phyloP scores from a whole-genome alignment of 2,113 vertebrate genomes.

The Callopanchax toddi region DNA sequence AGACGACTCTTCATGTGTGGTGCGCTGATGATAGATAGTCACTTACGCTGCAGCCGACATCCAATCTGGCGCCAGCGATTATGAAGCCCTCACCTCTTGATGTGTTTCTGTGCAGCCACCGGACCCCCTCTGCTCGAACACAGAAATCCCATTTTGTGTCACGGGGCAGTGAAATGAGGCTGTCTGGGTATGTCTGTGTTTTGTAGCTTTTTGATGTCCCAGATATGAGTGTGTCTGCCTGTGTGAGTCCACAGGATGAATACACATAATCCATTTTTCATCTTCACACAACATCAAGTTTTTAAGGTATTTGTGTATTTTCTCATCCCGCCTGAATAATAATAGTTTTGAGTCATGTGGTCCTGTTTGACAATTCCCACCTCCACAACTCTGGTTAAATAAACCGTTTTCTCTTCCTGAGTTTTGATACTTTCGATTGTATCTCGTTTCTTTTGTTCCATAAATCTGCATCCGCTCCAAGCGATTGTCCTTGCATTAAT shows the following conservation, averaged over 20 bases:
- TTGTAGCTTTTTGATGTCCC: conserved; percentile 4
- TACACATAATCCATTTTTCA: conserved; percentile 15
- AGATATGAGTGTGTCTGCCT: conserved; percentile 1
- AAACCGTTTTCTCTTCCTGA: neutral
- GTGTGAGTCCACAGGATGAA: conserved; percentile 6
- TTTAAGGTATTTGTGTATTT: conserved; percentile 2
- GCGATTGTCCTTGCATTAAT: conserved; percentile 3
- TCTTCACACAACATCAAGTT: conserved; percentile 2
- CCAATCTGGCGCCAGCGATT: conserved; percentile 76
- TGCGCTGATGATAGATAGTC: conserved; percentile 71
- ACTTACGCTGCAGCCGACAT: conserved; percentile 75
- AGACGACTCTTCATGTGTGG: conserved; percentile 58
- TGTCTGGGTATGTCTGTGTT: conserved; percentile 38
- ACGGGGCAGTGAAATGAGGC: conserved; percentile 57
- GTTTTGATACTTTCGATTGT: neutral
- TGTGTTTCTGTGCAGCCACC: conserved; percentile 57
- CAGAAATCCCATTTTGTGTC: conserved; percentile 72
- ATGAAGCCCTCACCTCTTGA: conserved; percentile 71
- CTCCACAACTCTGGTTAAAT: neutral
- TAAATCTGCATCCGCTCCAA: neutral
- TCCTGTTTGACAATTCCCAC: conserved; percentile 1
- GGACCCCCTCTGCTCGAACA: conserved; percentile 64
- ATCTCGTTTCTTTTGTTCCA: neutral
- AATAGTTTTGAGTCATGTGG: conserved; percentile 10
- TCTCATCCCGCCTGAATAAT: conserved; percentile 20